Percentiles rank a stretch among this genome's conserved stretches.
These are phyloP conservation scores for Lasioglossum figueresi DNA, from an alignment of 2,888 invertebrate species.

Conservation along the genomic window DNA sequence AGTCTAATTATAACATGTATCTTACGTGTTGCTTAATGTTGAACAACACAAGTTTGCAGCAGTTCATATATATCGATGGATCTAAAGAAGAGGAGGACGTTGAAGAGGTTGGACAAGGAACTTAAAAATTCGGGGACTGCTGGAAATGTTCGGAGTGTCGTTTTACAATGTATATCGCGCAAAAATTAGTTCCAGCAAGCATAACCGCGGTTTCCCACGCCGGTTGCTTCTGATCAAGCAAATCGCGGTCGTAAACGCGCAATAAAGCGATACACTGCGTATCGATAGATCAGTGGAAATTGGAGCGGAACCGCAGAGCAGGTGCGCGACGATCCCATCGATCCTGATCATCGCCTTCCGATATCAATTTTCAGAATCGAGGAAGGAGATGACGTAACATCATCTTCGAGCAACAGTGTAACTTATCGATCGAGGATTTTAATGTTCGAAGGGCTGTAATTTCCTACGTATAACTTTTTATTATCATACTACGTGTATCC, in stretches of 20 bases:
- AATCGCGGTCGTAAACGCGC: slow-evolving; percentile 58
- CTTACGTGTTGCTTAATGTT: no score
- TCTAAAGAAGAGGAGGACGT: no score
- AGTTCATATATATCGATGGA: no score
- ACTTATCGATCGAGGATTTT: slow-evolving; percentile 29
- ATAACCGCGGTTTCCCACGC: slow-evolving; percentile 53
- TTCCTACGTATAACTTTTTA: slow-evolving; percentile 27
- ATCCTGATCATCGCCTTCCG: slow-evolving; percentile 13
- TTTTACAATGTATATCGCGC: slow-evolving; percentile 16
- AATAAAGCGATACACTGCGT: slow-evolving; percentile 46
- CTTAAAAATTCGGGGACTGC: neutral
- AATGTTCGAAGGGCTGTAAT: slow-evolving; percentile 33
- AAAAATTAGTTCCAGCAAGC: slow-evolving; percentile 45
- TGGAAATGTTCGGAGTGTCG: neutral
- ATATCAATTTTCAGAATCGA: slow-evolving; percentile 47
- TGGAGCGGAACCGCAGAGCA: slow-evolving; percentile 57
- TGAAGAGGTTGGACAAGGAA: no score
- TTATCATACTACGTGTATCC: no score
- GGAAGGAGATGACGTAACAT: slow-evolving; percentile 41
- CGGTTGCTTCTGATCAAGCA: slow-evolving; percentile 39
- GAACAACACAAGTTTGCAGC: no score
- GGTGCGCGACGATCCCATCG: slow-evolving; percentile 50
- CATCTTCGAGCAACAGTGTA: neutral
- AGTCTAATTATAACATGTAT: no score
- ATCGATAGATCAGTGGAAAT: slow-evolving; percentile 56